A percentile compares a stretch with the other conserved stretches of the same genome.
phyloP scores from a whole-genome alignment of 2,888 invertebrate species.

The Barypeithes pellucidus region DNA sequence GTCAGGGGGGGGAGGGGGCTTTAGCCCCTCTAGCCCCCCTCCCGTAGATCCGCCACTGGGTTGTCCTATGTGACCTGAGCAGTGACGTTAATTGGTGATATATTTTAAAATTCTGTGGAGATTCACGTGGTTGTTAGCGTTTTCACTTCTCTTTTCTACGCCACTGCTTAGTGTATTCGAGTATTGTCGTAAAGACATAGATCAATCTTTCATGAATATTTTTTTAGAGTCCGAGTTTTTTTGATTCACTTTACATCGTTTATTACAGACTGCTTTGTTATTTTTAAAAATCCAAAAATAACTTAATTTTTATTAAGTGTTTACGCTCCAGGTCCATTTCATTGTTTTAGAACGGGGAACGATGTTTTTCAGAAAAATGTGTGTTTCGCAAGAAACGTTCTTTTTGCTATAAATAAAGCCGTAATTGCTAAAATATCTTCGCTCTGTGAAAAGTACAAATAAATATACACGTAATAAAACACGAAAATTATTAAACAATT shows the following conservation, averaged over 20 bases:
- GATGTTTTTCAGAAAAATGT: neutral
- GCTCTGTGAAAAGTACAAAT: neutral
- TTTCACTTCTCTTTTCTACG: too few species aligned
- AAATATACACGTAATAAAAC: neutral
- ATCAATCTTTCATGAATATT: too few species aligned
- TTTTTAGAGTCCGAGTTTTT: too few species aligned
- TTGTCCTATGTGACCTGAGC: too few species aligned
- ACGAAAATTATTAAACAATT: constrained; percentile 3
- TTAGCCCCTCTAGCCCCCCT: too few species aligned
- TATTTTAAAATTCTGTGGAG: too few species aligned
- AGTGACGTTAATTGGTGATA: too few species aligned
- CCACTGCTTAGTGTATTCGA: too few species aligned
- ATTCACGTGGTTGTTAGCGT: too few species aligned
- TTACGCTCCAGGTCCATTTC: constrained; percentile 2
- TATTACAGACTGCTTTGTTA: neutral
- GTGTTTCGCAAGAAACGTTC: neutral
- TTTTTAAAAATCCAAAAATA: constrained; percentile 6
- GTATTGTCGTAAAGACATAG: too few species aligned
- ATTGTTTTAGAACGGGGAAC: neutral
- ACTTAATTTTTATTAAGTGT: neutral
- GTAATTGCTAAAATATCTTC: neutral
- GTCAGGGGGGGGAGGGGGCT: too few species aligned
- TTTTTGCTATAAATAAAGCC: neutral
- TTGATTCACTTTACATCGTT: neutral
- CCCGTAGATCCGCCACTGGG: too few species aligned